Evolutionary conservation across 2,113 vertebrate species (phyloP).

Genomic region (Xiphias gladius): DNA sequence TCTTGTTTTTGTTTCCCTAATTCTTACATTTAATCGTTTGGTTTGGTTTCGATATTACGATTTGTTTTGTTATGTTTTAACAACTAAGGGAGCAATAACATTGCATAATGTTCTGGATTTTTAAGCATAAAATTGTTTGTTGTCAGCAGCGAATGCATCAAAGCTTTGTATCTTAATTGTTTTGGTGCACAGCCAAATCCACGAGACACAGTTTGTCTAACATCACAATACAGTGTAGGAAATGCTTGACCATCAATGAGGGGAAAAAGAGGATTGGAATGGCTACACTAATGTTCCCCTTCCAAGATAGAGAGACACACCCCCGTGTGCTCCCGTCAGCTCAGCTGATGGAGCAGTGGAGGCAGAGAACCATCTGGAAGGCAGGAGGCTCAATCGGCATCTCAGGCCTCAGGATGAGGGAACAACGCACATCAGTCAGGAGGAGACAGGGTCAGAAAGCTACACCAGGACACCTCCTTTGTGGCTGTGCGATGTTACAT

Average conservation of each 20-base stretch:
- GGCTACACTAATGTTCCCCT: not conserved
- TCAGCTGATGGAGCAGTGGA: slow-evolving; percentile 18
- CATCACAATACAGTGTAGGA: not conserved
- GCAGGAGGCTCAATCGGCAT: not conserved
- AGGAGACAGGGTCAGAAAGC: not conserved
- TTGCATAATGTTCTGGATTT: not conserved
- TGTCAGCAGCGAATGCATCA: not conserved
- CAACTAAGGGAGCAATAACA: not conserved
- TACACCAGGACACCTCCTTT: not conserved
- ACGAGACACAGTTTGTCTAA: no score
- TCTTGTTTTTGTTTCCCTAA: not conserved
- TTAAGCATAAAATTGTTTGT: not conserved
- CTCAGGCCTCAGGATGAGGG: not conserved
- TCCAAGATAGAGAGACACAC: not conserved
- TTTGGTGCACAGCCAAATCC: no score
- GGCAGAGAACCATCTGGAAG: slow-evolving; percentile 11
- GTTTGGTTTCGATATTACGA: slow-evolving; percentile 5
- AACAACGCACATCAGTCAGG: not conserved
- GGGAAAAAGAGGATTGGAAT: not conserved
- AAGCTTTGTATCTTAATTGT: no score
- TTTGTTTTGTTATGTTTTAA: not conserved
- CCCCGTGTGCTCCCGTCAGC: not conserved
- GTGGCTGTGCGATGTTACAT: not conserved
- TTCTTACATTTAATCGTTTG: not conserved
- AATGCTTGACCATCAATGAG: not conserved